A percentile compares a stretch with the other conserved stretches of the same genome.
These are phyloP conservation scores for Brachionus sp. DNA, from an alignment of 1,140 invertebrate species.

Conservation along the genomic window DNA sequence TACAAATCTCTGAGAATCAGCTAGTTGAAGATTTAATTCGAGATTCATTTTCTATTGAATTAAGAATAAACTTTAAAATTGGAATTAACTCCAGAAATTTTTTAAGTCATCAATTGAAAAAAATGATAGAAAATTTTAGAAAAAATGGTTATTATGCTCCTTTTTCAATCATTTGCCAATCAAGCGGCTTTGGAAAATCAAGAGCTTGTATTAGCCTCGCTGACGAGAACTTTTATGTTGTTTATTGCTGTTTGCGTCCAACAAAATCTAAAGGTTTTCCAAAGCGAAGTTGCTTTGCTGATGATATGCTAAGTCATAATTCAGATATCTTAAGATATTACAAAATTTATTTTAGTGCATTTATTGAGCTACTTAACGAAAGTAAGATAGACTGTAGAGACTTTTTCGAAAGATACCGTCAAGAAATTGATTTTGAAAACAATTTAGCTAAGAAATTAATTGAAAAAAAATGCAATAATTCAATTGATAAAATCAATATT, in stretches of 20 bases:
- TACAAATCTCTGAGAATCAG: too few relatives aligned
- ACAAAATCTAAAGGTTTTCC: neutral
- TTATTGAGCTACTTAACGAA: neutral
- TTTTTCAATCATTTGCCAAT: neutral
- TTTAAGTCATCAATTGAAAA: too few relatives aligned
- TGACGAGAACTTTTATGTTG: neutral
- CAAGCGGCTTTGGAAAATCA: constrained; percentile 1
- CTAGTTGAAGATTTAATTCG: too few relatives aligned
- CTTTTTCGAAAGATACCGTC: neutral
- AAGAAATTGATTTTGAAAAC: neutral
- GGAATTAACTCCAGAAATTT: too few relatives aligned
- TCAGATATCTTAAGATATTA: neutral
- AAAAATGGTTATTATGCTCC: constrained; percentile 12
- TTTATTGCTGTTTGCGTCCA: neutral
- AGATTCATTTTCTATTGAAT: too few relatives aligned
- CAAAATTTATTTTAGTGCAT: neutral
- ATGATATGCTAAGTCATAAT: neutral
- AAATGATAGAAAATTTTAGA: neutral
- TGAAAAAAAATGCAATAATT: neutral
- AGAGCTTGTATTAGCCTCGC: neutral
- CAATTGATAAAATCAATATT: neutral
- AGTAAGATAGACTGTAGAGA: neutral
- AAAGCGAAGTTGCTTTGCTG: neutral
- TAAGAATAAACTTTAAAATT: too few relatives aligned
- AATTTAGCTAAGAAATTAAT: neutral